Conservation (phyloP, 2,113 vertebrate species). For the Syrrhaptes paradoxus region DNA sequence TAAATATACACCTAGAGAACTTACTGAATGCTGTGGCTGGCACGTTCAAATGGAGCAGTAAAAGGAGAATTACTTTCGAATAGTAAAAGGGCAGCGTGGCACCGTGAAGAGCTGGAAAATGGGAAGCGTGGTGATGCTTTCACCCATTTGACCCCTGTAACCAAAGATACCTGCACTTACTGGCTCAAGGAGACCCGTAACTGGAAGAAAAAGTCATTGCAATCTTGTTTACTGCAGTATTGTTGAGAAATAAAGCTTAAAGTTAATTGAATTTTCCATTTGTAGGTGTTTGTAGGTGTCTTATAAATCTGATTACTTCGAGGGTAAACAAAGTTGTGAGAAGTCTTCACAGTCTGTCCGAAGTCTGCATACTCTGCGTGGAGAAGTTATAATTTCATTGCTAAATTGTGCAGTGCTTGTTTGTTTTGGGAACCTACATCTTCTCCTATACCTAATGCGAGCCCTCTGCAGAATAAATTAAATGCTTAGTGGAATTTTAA, state of each 20-base stretch:
- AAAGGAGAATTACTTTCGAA: background rate
- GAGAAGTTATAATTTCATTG: background rate
- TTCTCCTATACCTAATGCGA: background rate
- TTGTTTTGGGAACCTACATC: background rate
- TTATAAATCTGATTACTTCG: slow-evolving; percentile 43
- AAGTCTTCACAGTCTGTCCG: background rate
- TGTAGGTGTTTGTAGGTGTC: slow-evolving; percentile 56
- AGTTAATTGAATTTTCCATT: slow-evolving; percentile 38
- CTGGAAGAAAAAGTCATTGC: background rate
- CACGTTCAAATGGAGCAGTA: background rate
- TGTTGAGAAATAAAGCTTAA: slow-evolving; percentile 24
- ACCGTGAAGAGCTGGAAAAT: background rate
- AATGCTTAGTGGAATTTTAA: background rate
- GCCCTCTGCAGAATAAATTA: background rate
- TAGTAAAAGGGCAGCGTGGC: background rate
- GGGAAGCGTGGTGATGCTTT: background rate
- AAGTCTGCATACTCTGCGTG: background rate
- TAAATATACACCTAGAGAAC: background rate
- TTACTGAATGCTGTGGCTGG: background rate
- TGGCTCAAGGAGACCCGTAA: background rate
- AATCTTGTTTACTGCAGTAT: background rate
- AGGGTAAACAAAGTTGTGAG: background rate
- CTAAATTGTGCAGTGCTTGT: background rate
- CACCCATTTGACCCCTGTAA: background rate
- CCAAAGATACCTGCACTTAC: background rate